Percentiles rank a stretch among this genome's conserved stretches.
Conservation (phyloP, 2,797 vertebrate genomes). For the Martes flavigula region DNA sequence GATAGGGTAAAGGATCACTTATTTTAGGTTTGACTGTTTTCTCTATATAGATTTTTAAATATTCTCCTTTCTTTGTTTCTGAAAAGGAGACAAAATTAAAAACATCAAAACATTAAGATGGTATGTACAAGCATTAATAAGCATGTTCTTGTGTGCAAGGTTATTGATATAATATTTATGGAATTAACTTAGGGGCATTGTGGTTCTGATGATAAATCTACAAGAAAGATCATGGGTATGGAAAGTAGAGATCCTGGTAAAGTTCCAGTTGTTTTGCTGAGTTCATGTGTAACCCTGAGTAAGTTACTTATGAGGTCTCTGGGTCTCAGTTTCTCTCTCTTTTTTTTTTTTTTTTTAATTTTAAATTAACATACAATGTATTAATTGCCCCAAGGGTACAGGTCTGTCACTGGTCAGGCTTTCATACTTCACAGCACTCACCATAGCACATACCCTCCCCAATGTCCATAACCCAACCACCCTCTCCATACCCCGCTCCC, state of each 20-base stretch:
- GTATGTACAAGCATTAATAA: neutral
- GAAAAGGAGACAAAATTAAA: slow-evolving; percentile 16
- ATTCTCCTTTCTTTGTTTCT: neutral
- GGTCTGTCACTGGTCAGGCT: no score
- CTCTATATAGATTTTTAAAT: neutral
- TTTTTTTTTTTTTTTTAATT: no score
- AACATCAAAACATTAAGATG: neutral
- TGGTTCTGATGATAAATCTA: neutral
- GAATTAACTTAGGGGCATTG: neutral
- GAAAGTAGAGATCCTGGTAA: neutral
- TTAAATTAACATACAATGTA: no score
- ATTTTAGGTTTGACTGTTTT: neutral
- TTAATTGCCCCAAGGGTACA: no score
- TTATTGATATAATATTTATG: neutral
- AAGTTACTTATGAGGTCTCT: neutral
- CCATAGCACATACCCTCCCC: no score
- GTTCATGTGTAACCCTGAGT: neutral
- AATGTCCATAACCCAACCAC: no score
- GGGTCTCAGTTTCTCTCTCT: neutral
- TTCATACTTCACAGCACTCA: no score
- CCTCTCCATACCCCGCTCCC: no score
- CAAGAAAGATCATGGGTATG: neutral
- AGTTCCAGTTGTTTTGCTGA: neutral
- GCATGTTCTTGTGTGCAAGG: neutral
- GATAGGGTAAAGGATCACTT: neutral